Evolutionary conservation across 2,888 invertebrate species (phyloP).

Genomic region (Bursaphelenchus okinawaensis): DNA sequence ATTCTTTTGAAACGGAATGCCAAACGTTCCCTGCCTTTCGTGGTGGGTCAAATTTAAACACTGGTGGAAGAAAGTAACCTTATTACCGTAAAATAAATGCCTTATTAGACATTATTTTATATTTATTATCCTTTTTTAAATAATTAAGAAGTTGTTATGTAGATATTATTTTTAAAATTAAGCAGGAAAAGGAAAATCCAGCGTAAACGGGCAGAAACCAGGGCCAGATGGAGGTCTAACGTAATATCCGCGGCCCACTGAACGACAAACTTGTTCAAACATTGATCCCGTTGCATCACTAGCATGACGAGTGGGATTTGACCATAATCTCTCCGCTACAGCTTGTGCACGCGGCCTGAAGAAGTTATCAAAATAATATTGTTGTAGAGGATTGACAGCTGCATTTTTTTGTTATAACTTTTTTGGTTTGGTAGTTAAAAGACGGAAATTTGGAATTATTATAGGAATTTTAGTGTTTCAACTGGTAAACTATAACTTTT

Average conservation of each 20-base stretch:
- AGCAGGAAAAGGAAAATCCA: background rate
- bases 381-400: too few species aligned
- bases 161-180: too few species aligned
- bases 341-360: constrained; percentile 72
- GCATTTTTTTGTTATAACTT: too few species aligned
- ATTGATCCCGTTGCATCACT: constrained; percentile 64
- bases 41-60: background rate
- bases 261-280: constrained; percentile 72
- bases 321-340: constrained; percentile 80
- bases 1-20: background rate
- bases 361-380: background rate
- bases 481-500: too few species aligned
- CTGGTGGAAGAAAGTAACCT: too few species aligned
- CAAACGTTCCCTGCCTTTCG: background rate
- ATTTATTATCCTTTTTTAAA: too few species aligned
- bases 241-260: constrained; percentile 67
- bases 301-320: constrained; percentile 59
- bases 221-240: constrained; percentile 71
- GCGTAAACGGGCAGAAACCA: constrained; percentile 64
- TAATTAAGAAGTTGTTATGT: too few species aligned
- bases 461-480: too few species aligned
- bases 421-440: too few species aligned
- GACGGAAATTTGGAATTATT: too few species aligned
- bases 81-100: too few species aligned
- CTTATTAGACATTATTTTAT: too few species aligned